These are phyloP conservation scores for Cinclus mexicanus DNA, from an alignment of 2,113 vertebrate species.

Conservation along the genomic window DNA sequence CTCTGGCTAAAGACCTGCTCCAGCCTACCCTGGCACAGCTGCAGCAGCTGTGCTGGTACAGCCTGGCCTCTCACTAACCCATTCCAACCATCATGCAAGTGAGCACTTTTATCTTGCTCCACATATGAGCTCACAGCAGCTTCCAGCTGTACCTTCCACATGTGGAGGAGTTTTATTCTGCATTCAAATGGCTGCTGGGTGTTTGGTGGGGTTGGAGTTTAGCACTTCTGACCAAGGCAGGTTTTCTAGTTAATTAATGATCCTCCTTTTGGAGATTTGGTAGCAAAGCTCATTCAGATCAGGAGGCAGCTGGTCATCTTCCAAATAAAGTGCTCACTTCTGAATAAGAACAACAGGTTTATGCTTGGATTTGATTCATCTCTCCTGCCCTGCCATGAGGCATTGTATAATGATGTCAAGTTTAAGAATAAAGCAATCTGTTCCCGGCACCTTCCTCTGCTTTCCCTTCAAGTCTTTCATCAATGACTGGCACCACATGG, in stretches of 20 bases:
- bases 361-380: background rate
- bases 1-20: no score
- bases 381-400: background rate
- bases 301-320: slow-evolving; percentile 7
- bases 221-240: background rate
- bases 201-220: background rate
- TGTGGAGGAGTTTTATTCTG: background rate
- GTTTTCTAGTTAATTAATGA: background rate
- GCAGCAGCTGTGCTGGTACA: background rate
- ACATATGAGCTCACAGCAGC: background rate
- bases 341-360: slow-evolving; percentile 26
- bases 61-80: background rate
- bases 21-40: background rate
- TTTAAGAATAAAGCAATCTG: slow-evolving; percentile 15
- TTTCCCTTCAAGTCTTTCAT: background rate
- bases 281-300: slow-evolving; percentile 11
- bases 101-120: background rate
- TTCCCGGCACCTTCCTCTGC: background rate
- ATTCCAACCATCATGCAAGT: fast-evolving
- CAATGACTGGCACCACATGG: background rate
- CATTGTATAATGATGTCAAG: background rate
- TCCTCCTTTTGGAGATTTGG: background rate
- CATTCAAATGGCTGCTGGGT: background rate
- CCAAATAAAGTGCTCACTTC: background rate
- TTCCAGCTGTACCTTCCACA: background rate